A percentile compares a stretch with the other conserved stretches of the same genome.
phyloP scores from a whole-genome alignment of 2,113 vertebrate species.

The Fregetta grallaria region DNA sequence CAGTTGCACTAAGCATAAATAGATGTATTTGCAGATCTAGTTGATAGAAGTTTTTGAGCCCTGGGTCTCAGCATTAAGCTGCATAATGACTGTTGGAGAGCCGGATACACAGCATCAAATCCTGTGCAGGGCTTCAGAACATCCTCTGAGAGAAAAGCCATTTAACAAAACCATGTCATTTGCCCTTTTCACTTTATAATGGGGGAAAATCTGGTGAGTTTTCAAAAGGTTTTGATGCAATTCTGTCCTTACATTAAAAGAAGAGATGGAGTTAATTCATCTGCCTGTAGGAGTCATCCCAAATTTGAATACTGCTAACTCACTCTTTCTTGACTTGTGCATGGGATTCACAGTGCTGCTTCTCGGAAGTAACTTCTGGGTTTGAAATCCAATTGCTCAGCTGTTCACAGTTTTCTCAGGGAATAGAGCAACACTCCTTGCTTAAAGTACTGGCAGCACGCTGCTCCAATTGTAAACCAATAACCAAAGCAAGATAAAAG shows the following conservation, averaged over 20 bases:
- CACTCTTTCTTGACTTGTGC: not conserved
- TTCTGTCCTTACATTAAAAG: not conserved
- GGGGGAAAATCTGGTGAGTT: not conserved
- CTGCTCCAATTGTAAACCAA: not conserved
- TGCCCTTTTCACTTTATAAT: not conserved
- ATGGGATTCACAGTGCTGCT: not conserved
- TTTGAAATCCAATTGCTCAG: not conserved
- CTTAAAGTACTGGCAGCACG: not conserved
- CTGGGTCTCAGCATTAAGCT: not conserved
- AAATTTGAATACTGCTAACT: not conserved
- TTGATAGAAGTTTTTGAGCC: not conserved
- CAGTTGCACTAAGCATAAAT: not conserved
- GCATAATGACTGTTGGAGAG: not conserved
- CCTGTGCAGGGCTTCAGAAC: not conserved
- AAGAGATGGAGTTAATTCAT: not conserved
- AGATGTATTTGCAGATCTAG: not conserved
- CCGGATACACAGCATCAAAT: not conserved
- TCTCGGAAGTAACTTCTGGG: not conserved
- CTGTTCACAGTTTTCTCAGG: not conserved
- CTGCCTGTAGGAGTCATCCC: not conserved
- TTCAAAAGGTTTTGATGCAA: not conserved
- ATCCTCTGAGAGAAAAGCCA: not conserved
- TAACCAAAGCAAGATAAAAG: not conserved
- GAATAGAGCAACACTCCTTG: not conserved
- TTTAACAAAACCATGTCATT: not conserved